These are phyloP conservation scores for Ennomos quercinarius DNA, from an alignment of 2,888 invertebrate species.

Conservation along the genomic window DNA sequence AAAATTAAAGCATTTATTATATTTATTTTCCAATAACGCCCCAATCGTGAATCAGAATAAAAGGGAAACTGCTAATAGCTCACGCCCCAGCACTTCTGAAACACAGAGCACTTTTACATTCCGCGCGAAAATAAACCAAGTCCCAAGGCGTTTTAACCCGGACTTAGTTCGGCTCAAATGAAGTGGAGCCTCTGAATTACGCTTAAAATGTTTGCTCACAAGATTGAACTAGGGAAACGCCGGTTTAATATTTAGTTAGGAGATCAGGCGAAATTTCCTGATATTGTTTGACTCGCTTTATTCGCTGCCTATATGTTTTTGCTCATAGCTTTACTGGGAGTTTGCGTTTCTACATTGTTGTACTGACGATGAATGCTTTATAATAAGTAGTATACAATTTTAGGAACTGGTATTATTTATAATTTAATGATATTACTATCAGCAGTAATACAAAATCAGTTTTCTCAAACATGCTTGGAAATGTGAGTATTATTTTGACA, in stretches of 20 bases:
- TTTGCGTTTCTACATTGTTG: constrained; percentile 13
- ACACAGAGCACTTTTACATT: constrained; percentile 69
- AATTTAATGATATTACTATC: too few species aligned
- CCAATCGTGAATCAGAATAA: constrained; percentile 48
- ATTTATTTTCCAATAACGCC: constrained; percentile 4
- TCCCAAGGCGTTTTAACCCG: constrained; percentile 61
- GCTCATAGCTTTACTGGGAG: constrained; percentile 23
- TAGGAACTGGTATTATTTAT: too few species aligned
- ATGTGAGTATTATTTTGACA: too few species aligned
- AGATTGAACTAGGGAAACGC: constrained; percentile 51
- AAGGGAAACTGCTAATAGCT: constrained; percentile 64
- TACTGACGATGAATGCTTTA: constrained; percentile 1
- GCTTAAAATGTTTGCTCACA: constrained; percentile 59
- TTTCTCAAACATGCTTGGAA: too few species aligned
- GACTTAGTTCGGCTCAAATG: constrained; percentile 60
- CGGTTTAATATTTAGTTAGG: constrained; percentile 46
- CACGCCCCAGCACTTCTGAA: constrained; percentile 54
- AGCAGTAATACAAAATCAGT: too few species aligned
- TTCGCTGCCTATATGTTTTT: constrained; percentile 25
- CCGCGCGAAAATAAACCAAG: constrained; percentile 66
- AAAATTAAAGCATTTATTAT: background rate
- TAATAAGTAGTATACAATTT: background rate
- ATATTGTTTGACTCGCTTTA: constrained; percentile 34
- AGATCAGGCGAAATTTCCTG: constrained; percentile 36
- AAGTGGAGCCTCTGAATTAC: constrained; percentile 63